Conservation (phyloP, 2,797 vertebrate species). For the Knipowitschia caucasica region DNA sequence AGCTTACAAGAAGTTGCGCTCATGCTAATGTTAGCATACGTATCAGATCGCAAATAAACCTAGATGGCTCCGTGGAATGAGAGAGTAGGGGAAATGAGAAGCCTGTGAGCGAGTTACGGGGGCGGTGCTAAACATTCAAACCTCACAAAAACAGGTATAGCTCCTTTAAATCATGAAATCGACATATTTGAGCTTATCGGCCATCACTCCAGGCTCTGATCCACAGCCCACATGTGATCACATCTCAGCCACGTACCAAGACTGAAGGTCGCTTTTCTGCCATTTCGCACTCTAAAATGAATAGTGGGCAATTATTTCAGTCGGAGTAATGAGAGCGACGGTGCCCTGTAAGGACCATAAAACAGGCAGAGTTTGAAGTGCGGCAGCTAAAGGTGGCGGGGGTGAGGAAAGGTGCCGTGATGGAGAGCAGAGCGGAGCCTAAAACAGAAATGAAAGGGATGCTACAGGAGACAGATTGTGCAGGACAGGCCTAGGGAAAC, state of each 20-base stretch:
- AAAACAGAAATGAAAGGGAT: constrained; percentile 29
- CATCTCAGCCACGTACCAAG: constrained; percentile 22
- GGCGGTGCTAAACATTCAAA: too few species aligned
- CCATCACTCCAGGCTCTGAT: too few species aligned
- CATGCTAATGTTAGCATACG: too few species aligned
- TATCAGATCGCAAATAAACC: too few species aligned
- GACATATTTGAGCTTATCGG: too few species aligned
- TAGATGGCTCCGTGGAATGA: too few species aligned
- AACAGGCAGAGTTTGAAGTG: constrained; percentile 32
- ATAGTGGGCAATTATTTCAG: constrained; percentile 26
- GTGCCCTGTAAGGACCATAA: background rate
- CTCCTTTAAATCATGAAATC: too few species aligned
- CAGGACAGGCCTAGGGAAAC: constrained; percentile 52
- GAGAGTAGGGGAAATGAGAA: too few species aligned
- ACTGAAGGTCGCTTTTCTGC: constrained; percentile 20
- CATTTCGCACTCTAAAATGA: constrained; percentile 18
- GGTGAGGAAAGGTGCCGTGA: constrained; percentile 48
- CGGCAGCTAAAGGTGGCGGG: constrained; percentile 37
- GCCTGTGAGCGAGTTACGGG: too few species aligned
- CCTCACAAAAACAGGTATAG: too few species aligned
- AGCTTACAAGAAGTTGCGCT: too few species aligned
- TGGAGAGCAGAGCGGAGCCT: constrained; percentile 40
- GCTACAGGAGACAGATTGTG: constrained; percentile 52
- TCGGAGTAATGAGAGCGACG: constrained; percentile 24
- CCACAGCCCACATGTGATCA: too few species aligned